These are phyloP conservation scores for Drosophila asahinai DNA, from an alignment of 1,140 invertebrate genomes.

Conservation along the genomic window DNA sequence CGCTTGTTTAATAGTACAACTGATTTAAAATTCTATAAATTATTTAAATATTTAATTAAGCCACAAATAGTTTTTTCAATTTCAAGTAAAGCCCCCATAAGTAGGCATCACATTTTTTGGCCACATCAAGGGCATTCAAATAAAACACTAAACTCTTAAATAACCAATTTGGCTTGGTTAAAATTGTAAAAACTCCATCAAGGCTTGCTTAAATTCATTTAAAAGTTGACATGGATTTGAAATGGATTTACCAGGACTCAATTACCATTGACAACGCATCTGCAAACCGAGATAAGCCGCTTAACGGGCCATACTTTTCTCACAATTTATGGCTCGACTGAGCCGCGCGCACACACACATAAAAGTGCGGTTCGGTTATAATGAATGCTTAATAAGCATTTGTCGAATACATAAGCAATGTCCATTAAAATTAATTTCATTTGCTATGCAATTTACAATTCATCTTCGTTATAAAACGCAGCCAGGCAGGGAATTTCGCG, in stretches of 20 bases:
- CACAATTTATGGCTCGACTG: constrained; percentile 48
- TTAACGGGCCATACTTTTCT: constrained; percentile 58
- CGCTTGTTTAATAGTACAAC: too few relatives aligned
- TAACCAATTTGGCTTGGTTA: not conserved
- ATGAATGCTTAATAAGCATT: constrained; percentile 60
- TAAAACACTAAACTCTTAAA: not conserved
- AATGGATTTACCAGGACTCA: constrained; percentile 48
- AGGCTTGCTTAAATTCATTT: constrained; percentile 8
- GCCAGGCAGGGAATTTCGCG: constrained; percentile 38
- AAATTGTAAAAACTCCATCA: not conserved
- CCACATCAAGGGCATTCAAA: not conserved
- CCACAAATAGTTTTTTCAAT: not conserved
- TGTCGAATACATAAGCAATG: constrained; percentile 59
- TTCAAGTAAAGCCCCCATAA: not conserved
- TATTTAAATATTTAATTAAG: not conserved
- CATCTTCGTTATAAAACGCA: constrained; percentile 57
- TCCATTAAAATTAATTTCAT: constrained; percentile 64
- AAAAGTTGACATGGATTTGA: constrained; percentile 32
- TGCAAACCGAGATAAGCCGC: constrained; percentile 57
- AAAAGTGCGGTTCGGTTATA: constrained; percentile 51
- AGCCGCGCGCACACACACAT: constrained; percentile 15
- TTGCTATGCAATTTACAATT: constrained; percentile 62
- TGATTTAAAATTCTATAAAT: too few relatives aligned
- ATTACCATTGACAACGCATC: constrained; percentile 40
- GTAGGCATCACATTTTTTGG: not conserved